Evolutionary conservation across 1,140 invertebrate genomes (phyloP).

Genomic region (Scaptomyza hsui): DNA sequence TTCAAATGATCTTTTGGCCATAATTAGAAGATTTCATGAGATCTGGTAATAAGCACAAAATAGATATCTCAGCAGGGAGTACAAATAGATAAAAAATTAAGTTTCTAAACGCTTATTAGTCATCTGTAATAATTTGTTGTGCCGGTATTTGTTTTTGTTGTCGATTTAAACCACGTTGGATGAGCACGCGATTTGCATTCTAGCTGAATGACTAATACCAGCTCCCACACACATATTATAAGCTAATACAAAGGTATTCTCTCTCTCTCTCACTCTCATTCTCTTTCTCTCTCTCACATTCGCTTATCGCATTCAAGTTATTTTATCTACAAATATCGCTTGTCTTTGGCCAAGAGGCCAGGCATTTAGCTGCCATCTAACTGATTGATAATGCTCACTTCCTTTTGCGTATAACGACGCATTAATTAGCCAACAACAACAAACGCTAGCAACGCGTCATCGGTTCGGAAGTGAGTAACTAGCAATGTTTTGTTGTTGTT

Average conservation of each 20-base stretch:
- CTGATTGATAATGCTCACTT: constrained; percentile 69
- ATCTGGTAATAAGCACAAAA: not conserved
- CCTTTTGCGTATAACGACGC: constrained; percentile 48
- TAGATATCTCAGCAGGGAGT: not conserved
- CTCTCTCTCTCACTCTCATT: not conserved
- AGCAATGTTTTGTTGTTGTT: constrained; percentile 1
- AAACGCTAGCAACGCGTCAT: constrained; percentile 56
- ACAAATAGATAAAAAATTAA: constrained; percentile 3
- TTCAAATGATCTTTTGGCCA: not conserved
- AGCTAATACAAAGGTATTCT: constrained; percentile 10
- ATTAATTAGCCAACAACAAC: constrained; percentile 14
- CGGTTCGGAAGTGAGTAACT: constrained; percentile 49
- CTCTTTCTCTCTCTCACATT: not conserved
- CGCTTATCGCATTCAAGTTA: constrained; percentile 11
- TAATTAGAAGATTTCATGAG: constrained; percentile 1
- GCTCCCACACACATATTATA: not conserved
- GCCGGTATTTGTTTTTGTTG: constrained; percentile 12
- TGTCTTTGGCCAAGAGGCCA: not conserved
- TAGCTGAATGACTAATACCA: constrained; percentile 53
- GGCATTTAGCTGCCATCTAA: not conserved
- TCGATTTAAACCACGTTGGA: constrained; percentile 9
- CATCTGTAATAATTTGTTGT: constrained; percentile 20
- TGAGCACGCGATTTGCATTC: constrained; percentile 33
- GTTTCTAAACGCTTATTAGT: constrained; percentile 14
- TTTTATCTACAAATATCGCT: constrained; percentile 7